These are phyloP conservation scores for Aporophyla lueneburgensis DNA, from an alignment of 2,888 invertebrate species.

Conservation along the genomic window DNA sequence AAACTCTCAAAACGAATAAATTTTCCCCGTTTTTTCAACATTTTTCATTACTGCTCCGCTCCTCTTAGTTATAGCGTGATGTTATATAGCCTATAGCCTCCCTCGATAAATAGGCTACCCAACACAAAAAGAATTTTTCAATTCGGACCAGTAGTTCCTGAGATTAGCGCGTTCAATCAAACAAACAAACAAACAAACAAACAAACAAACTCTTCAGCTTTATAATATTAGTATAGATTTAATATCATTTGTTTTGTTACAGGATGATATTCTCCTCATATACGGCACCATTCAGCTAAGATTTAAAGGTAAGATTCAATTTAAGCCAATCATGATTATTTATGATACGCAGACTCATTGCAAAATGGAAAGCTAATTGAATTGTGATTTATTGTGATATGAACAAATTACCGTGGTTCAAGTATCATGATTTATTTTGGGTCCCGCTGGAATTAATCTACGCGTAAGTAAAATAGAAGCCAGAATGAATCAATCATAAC, in stretches of 20 bases:
- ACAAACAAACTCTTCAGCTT: too few relatives aligned
- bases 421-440: slow-evolving; percentile 47
- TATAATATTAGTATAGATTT: too few relatives aligned
- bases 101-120: too few relatives aligned
- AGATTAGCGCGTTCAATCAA: too few relatives aligned
- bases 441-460: slow-evolving; percentile 8
- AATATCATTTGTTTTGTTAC: slow-evolving; percentile 78
- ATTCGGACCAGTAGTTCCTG: too few relatives aligned
- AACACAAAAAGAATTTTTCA: too few relatives aligned
- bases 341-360: slow-evolving; percentile 14
- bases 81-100: too few relatives aligned
- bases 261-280: slow-evolving; percentile 89
- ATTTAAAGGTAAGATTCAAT: slow-evolving; percentile 79
- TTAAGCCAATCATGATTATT: slow-evolving; percentile 18
- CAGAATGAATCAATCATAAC: slow-evolving; percentile 18
- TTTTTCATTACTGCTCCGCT: too few relatives aligned
- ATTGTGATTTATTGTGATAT: slow-evolving; percentile 46
- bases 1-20: too few relatives aligned
- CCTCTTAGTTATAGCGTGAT: too few relatives aligned
- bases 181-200: too few relatives aligned
- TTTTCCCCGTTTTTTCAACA: too few relatives aligned
- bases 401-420: slow-evolving; percentile 44
- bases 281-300: slow-evolving; percentile 88
- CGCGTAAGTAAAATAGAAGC: slow-evolving; percentile 6
- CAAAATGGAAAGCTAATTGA: slow-evolving; percentile 38